These are phyloP conservation scores for Poeciliopsis occidentalis DNA, from an alignment of 2,113 vertebrate genomes.

Conservation along the genomic window DNA sequence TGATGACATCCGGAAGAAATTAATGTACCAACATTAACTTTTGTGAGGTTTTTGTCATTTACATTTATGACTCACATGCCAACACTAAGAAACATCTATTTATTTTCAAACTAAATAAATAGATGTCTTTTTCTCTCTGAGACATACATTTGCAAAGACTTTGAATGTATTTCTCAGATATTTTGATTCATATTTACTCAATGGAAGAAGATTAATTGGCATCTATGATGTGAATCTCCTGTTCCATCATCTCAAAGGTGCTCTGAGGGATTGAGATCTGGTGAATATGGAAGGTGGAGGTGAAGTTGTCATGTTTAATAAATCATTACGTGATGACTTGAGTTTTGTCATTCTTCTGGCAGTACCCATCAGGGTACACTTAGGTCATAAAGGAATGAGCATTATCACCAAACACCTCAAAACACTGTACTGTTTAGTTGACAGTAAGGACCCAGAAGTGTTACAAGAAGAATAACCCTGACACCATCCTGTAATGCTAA, in stretches of 20 bases:
- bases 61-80: constrained; percentile 19
- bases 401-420: background rate
- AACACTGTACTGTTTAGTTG: background rate
- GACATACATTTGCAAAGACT: background rate
- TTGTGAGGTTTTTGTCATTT: constrained; percentile 11
- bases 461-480: background rate
- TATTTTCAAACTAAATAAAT: background rate
- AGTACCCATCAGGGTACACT: background rate
- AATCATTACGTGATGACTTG: background rate
- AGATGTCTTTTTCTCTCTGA: background rate
- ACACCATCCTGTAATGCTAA: background rate
- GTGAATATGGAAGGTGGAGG: background rate
- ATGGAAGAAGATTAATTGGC: background rate
- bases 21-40: constrained; percentile 2
- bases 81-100: constrained; percentile 25
- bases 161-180: background rate
- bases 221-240: background rate
- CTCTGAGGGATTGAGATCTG: background rate
- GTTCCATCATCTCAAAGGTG: background rate
- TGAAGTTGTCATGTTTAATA: background rate
- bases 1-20: constrained; percentile 6
- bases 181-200: background rate
- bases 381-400: background rate
- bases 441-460: too few species aligned
- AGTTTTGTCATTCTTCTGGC: background rate